phyloP scores from a whole-genome alignment of 1,140 invertebrate genomes.

The Drosophila eugracilis region DNA sequence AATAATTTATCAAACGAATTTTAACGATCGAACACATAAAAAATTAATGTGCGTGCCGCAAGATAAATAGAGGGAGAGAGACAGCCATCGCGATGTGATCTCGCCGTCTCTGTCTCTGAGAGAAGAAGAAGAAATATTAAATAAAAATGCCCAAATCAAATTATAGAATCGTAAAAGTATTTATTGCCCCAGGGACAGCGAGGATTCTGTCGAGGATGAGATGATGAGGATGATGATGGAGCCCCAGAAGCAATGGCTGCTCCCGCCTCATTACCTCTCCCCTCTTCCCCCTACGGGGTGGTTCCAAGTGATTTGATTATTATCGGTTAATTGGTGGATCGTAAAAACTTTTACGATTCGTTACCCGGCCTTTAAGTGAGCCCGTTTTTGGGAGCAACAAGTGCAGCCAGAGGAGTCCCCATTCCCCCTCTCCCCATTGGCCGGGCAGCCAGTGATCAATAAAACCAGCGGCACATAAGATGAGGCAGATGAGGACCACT shows the following conservation, averaged over 20 bases:
- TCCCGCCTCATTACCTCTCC: not conserved
- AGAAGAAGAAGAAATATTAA: slow-evolving; percentile 52
- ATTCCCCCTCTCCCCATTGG: slow-evolving; percentile 21
- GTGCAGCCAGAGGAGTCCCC: slow-evolving; percentile 52
- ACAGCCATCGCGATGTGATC: slow-evolving; percentile 26
- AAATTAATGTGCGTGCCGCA: slow-evolving; percentile 64
- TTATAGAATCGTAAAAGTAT: slow-evolving; percentile 84
- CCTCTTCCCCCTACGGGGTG: slow-evolving; percentile 2
- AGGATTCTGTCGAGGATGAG: slow-evolving; percentile 15
- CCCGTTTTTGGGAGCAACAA: slow-evolving; percentile 49
- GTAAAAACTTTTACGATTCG: slow-evolving; percentile 80
- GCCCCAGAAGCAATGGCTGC: slow-evolving; percentile 41
- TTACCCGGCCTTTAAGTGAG: slow-evolving; percentile 37
- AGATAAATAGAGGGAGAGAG: slow-evolving; percentile 22
- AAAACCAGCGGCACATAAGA: slow-evolving; percentile 31
- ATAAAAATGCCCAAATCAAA: slow-evolving; percentile 82
- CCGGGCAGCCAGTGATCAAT: slow-evolving; percentile 14
- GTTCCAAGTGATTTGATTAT: slow-evolving; percentile 79
- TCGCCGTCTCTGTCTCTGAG: slow-evolving; percentile 27
- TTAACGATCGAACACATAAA: slow-evolving; percentile 78
- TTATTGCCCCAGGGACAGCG: slow-evolving; percentile 58
- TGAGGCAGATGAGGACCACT: slow-evolving; percentile 1
- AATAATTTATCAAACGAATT: slow-evolving; percentile 82
- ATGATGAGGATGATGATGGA: slow-evolving; percentile 25
- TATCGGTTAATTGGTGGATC: slow-evolving; percentile 82